Evolutionary conservation across 92 coral and sea anemone species (phyloP).

Genomic region (Heteractis magnifica): DNA sequence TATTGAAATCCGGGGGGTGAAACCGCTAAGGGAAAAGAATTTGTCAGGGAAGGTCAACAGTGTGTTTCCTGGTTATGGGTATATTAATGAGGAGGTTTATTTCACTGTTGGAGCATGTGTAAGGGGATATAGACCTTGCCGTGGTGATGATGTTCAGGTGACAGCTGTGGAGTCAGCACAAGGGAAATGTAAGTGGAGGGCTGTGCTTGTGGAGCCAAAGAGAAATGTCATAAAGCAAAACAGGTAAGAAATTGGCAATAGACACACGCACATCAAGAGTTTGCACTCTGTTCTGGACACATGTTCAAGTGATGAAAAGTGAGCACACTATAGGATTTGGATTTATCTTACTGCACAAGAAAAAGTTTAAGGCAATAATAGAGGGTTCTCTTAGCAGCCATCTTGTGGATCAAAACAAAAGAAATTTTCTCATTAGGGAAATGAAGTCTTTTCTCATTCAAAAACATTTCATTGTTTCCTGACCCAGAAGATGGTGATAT

Average conservation of each 20-base stretch:
- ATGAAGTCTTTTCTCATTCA: no score
- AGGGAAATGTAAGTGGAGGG: constrained; percentile 85
- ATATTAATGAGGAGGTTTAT: constrained; percentile 80
- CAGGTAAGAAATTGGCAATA: constrained; percentile 43
- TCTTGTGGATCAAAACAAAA: no score
- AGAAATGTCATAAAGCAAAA: constrained; percentile 12
- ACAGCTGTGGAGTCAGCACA: constrained; percentile 92
- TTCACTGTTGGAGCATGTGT: constrained; percentile 72
- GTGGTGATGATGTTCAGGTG: constrained; percentile 71
- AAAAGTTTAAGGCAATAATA: no score
- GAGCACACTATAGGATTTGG: no score
- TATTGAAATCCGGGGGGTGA: constrained; percentile 78
- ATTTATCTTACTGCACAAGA: no score
- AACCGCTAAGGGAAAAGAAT: constrained; percentile 79
- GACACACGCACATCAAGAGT: no score
- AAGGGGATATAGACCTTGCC: constrained; percentile 61
- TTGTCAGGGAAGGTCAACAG: constrained; percentile 70
- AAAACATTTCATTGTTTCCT: no score
- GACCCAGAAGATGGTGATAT: no score
- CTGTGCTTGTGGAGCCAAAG: constrained; percentile 76
- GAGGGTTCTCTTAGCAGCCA: no score
- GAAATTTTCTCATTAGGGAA: no score
- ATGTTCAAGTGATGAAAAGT: no score
- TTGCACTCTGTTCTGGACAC: no score
- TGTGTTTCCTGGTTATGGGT: constrained; percentile 84